Percentiles rank a stretch among this genome's conserved stretches.
phyloP scores from a whole-genome alignment of 2,113 vertebrate genomes.

The Gasterosteus aculeatus region DNA sequence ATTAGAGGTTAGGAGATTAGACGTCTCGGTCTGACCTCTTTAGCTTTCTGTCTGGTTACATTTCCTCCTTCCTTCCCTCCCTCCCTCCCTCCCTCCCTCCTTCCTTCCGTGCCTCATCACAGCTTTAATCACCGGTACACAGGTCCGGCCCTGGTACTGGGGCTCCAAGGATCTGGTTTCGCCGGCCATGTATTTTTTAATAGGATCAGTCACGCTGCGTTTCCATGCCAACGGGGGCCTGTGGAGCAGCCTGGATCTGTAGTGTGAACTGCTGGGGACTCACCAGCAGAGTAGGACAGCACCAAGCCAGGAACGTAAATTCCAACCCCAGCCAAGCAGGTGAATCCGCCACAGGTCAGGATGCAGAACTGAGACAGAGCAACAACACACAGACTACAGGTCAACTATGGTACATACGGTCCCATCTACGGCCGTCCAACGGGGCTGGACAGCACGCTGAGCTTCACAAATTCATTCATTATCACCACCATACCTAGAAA shows the following conservation, averaged over 20 bases:
- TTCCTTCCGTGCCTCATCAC: slow-evolving; percentile 29
- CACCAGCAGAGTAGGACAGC: slow-evolving; percentile 91
- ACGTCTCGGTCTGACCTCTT: slow-evolving; percentile 64
- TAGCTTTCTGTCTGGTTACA: slow-evolving; percentile 43
- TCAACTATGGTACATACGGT: not conserved
- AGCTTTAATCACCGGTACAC: slow-evolving; percentile 70
- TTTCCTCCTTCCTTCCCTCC: slow-evolving; percentile 34
- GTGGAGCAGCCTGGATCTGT: slow-evolving; percentile 21
- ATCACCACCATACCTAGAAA: not conserved
- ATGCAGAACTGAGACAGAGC: slow-evolving; percentile 89
- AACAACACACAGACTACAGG: not conserved
- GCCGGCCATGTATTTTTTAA: slow-evolving; percentile 69
- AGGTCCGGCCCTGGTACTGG: slow-evolving; percentile 12
- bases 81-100: slow-evolving; percentile 17
- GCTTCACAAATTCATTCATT: not conserved
- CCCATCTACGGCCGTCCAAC: not conserved
- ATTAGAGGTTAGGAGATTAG: slow-evolving; percentile 63
- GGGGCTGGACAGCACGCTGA: not conserved
- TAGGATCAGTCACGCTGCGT: slow-evolving; percentile 30
- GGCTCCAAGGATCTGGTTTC: slow-evolving; percentile 66
- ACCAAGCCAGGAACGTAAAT: slow-evolving; percentile 89
- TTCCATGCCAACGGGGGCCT: slow-evolving; percentile 30
- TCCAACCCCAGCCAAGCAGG: slow-evolving; percentile 89
- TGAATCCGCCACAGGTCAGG: slow-evolving; percentile 88
- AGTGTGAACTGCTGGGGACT: slow-evolving; percentile 75